Evolutionary conservation across 1,140 invertebrate genomes (phyloP).

Genomic region (Sinonovacula constricta): DNA sequence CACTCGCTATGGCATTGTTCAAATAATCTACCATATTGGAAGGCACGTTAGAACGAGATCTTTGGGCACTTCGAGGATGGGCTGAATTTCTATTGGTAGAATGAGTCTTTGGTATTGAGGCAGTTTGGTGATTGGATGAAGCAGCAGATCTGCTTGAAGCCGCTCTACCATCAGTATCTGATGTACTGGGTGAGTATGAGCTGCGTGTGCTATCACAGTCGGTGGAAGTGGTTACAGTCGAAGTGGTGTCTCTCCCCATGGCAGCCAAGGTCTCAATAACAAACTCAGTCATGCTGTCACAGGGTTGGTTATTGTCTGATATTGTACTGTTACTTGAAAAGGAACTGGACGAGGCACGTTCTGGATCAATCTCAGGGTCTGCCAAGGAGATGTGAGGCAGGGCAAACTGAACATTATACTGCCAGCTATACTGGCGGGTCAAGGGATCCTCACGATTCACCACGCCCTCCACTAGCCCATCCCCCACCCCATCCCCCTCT

Average conservation of each 20-base stretch:
- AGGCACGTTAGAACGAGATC: neutral
- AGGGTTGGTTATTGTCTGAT: conserved; percentile 5
- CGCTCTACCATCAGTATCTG: neutral
- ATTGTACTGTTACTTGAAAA: conserved; percentile 50
- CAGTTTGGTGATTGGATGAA: neutral
- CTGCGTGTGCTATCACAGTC: neutral
- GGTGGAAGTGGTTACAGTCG: neutral
- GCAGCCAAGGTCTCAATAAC: conserved; percentile 40
- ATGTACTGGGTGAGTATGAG: too few relatives aligned
- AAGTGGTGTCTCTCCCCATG: conserved; percentile 11
- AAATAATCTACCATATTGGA: neutral
- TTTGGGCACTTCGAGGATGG: neutral
- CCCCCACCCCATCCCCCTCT: neutral
- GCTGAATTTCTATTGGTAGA: neutral
- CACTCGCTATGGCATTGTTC: neutral
- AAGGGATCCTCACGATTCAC: too few relatives aligned
- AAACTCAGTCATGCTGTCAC: conserved; percentile 37
- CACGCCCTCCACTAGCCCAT: neutral
- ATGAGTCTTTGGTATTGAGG: neutral
- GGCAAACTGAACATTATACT: conserved; percentile 63
- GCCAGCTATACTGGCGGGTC: conserved; percentile 55
- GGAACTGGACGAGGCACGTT: conserved; percentile 20
- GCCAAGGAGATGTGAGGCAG: conserved; percentile 54
- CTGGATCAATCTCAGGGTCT: conserved; percentile 6
- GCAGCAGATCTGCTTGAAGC: too few relatives aligned